A percentile compares a stretch with the other conserved stretches of the same genome.
These are phyloP conservation scores for Mnemiopsis leidyi DNA, from an alignment of 37 sponge, comb jelly and placozoan species.

Conservation along the genomic window DNA sequence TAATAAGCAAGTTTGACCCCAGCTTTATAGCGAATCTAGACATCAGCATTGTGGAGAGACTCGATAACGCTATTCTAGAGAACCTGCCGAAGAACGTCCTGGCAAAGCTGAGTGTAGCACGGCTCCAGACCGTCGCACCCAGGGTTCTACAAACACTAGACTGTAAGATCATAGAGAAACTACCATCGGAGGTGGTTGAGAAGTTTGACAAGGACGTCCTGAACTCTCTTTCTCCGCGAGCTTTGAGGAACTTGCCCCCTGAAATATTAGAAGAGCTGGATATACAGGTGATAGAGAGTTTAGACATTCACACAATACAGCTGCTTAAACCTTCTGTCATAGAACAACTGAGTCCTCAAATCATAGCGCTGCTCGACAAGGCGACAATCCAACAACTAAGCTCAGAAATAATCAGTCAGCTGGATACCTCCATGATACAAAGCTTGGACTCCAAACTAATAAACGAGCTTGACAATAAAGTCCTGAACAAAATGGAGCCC, in stretches of 20 bases:
- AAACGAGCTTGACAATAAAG: constrained; percentile 60
- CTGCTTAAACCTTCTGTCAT: constrained; percentile 56
- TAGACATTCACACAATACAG: constrained; percentile 42
- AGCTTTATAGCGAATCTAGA: not conserved
- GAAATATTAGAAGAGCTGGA: constrained; percentile 49
- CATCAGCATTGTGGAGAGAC: not conserved
- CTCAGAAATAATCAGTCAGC: constrained; percentile 32
- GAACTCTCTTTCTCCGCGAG: constrained; percentile 14
- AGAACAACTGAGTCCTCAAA: constrained; percentile 47
- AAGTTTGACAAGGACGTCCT: constrained; percentile 24
- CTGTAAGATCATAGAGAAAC: not conserved
- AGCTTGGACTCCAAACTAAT: constrained; percentile 40
- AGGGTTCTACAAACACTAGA: constrained; percentile 11
- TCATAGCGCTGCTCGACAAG: constrained; percentile 51
- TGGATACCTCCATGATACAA: constrained; percentile 56
- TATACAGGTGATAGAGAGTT: constrained; percentile 31
- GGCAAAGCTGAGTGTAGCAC: constrained; percentile 25
- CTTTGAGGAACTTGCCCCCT: constrained; percentile 26
- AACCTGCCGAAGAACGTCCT: constrained; percentile 2
- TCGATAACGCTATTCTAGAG: not conserved
- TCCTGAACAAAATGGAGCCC: constrained; percentile 24
- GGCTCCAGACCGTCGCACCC: constrained; percentile 43
- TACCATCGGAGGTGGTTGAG: constrained; percentile 12
- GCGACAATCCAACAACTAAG: constrained; percentile 52
- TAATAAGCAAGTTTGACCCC: not conserved